Percentiles rank a stretch among this genome's conserved stretches.
Conservation (phyloP, 2,113 vertebrate genomes). For the Chlamydotis undulata region DNA sequence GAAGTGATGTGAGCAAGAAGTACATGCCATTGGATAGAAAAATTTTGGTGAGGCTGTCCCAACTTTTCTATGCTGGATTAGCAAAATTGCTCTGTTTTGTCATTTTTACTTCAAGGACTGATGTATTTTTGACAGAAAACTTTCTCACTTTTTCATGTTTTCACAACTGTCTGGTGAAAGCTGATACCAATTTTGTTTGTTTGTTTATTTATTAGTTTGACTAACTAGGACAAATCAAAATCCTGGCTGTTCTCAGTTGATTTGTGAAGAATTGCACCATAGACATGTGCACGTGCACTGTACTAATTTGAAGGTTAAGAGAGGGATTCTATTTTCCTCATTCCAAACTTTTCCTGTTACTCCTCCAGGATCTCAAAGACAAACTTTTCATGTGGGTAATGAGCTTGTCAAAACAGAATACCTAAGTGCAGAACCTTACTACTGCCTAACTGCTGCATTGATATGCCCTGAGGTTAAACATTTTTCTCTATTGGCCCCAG, state of each 20-base stretch:
- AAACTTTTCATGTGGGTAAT: neutral
- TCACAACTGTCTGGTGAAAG: neutral
- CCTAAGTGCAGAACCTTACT: neutral
- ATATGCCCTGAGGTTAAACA: neutral
- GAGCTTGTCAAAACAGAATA: neutral
- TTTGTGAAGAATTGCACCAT: neutral
- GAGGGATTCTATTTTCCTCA: neutral
- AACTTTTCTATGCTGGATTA: neutral
- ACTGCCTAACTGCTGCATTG: neutral
- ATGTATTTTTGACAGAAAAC: neutral
- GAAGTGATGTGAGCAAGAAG: neutral
- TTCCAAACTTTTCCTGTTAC: neutral
- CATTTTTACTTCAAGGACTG: neutral
- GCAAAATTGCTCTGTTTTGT: neutral
- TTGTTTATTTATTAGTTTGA: neutral
- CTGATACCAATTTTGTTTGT: neutral
- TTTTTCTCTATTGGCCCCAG: neutral
- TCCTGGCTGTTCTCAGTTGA: accelerated
- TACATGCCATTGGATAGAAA: accelerated
- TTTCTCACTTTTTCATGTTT: neutral
- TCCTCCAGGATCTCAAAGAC: neutral
- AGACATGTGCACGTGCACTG: neutral
- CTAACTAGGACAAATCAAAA: neutral
- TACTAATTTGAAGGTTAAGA: accelerated
- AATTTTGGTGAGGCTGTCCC: neutral